phyloP scores from a whole-genome alignment of 2,888 invertebrate species.

The Harpalus rubripes region DNA sequence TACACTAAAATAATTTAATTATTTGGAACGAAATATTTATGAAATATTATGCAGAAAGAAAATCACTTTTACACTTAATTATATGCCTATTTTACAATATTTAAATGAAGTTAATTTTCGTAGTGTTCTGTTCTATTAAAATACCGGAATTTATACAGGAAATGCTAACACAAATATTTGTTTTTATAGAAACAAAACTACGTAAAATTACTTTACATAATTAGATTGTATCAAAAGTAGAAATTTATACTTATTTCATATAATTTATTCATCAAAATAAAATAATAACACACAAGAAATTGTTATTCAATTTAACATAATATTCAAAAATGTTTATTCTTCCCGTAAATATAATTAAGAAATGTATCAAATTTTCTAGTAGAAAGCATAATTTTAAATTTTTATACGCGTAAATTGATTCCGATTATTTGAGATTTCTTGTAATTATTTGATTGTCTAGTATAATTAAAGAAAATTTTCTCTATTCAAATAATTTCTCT shows the following conservation, averaged over 20 bases:
- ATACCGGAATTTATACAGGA: slow-evolving; percentile 5
- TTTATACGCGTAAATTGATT: not conserved
- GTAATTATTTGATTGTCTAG: slow-evolving; percentile 1
- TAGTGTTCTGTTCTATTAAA: slow-evolving; percentile 10
- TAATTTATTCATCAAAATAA: slow-evolving; percentile 22
- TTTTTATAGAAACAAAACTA: slow-evolving; percentile 9
- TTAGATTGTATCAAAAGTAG: slow-evolving; percentile 18
- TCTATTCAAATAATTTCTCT: not conserved
- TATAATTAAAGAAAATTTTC: slow-evolving; percentile 2
- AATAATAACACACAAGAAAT: slow-evolving; percentile 16
- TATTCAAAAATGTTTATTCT: slow-evolving; percentile 1
- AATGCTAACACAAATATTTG: slow-evolving; percentile 20
- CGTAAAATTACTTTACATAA: not conserved
- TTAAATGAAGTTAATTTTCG: slow-evolving; percentile 27
- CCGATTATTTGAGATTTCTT: not conserved
- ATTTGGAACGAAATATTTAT: not conserved
- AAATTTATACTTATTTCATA: slow-evolving; percentile 2
- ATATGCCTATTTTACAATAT: not conserved
- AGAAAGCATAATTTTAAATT: slow-evolving; percentile 40
- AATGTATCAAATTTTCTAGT: slow-evolving; percentile 20
- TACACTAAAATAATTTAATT: not conserved
- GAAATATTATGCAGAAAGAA: slow-evolving; percentile 6
- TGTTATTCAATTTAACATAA: slow-evolving; percentile 29
- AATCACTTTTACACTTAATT: not conserved
- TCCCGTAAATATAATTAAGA: not conserved